Conservation (phyloP, 2,113 vertebrate genomes). For the Stigmatopora nigra region DNA sequence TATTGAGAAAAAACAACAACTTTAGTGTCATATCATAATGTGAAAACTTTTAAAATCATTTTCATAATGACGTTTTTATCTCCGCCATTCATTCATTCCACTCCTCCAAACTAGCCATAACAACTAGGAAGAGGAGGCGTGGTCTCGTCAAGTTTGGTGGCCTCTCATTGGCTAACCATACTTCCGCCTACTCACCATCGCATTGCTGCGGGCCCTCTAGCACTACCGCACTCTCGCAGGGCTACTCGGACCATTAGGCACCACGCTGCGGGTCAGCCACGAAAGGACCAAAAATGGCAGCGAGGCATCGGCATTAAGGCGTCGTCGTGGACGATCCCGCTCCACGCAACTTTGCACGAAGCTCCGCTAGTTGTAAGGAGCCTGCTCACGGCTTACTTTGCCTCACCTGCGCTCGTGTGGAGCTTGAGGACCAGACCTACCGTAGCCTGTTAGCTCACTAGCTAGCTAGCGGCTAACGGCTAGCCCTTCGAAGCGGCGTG, state of each 20-base stretch:
- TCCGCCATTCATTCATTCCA: background rate
- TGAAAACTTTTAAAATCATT: background rate
- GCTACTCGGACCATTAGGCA: background rate
- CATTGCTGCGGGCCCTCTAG: background rate
- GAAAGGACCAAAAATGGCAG: slow-evolving; percentile 3
- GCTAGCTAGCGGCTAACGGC: slow-evolving; percentile 1
- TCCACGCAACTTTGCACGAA: background rate
- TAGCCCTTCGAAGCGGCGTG: slow-evolving; percentile 8
- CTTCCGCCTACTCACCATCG: slow-evolving; percentile 58
- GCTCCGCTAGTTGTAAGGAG: background rate
- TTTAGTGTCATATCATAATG: background rate
- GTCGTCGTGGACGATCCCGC: background rate
- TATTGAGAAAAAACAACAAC: background rate
- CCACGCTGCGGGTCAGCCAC: background rate
- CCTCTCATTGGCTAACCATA: slow-evolving; percentile 61
- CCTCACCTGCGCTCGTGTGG: background rate
- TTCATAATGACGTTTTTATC: background rate
- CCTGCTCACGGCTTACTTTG: background rate
- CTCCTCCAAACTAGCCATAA: slow-evolving; percentile 56
- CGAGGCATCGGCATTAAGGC: slow-evolving; percentile 1
- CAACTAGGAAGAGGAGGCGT: slow-evolving; percentile 35
- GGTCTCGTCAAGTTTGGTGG: slow-evolving; percentile 58
- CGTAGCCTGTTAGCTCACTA: background rate
- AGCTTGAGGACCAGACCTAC: background rate
- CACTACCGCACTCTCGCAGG: background rate